A percentile compares a stretch with the other conserved stretches of the same genome.
Evolutionary conservation across 2,797 vertebrate genomes (phyloP).

Genomic region (Myotis daubentonii): DNA sequence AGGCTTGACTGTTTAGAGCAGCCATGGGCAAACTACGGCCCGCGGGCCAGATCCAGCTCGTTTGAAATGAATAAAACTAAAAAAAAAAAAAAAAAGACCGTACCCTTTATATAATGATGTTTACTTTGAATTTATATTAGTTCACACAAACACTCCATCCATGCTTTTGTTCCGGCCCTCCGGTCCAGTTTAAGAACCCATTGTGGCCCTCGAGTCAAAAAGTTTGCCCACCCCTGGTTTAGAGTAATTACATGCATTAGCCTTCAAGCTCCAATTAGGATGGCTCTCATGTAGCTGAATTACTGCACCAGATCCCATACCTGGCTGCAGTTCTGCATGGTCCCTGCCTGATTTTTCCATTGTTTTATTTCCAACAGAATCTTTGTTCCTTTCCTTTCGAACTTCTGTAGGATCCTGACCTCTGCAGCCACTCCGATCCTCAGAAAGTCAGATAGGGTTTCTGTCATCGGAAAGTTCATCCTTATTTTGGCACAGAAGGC

Average conservation of each 20-base stretch:
- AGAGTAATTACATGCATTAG: background rate
- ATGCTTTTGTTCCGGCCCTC: too few species aligned
- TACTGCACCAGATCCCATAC: background rate
- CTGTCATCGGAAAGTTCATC: background rate
- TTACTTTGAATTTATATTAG: too few species aligned
- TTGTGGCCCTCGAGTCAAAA: too few species aligned
- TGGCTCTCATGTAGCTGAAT: background rate
- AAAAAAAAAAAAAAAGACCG: too few species aligned
- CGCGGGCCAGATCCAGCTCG: too few species aligned
- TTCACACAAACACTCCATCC: too few species aligned
- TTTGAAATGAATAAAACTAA: too few species aligned
- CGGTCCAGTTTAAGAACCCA: too few species aligned
- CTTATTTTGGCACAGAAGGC: background rate
- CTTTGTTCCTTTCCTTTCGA: background rate
- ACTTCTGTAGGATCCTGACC: background rate
- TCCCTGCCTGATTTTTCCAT: background rate
- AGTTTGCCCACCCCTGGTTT: background rate
- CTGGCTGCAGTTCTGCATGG: background rate
- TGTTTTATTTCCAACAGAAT: background rate
- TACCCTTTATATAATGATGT: too few species aligned
- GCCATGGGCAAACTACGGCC: too few species aligned
- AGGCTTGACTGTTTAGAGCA: background rate
- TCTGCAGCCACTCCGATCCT: background rate
- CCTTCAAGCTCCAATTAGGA: background rate
- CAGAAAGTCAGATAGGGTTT: background rate